Evolutionary conservation across 1,140 invertebrate species (phyloP).

Genomic region (Pachyrhynchus sulphureomaculatus): DNA sequence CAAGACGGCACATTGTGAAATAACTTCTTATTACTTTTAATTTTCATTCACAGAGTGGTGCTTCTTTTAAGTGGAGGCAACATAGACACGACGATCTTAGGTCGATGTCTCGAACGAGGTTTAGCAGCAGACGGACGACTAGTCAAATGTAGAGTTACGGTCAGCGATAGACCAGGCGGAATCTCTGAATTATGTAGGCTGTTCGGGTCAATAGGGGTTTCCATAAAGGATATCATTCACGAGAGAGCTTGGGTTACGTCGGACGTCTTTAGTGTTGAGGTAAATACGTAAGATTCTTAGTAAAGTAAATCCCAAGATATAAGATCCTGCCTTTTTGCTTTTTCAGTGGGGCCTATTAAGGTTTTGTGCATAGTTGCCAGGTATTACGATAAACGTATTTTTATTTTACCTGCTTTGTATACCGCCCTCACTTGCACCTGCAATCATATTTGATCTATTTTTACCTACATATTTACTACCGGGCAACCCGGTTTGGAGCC

Average conservation of each 20-base stretch:
- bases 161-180: slow-evolving; percentile 83
- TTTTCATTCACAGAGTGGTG: slow-evolving; percentile 77
- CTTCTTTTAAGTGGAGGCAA: slow-evolving; percentile 86
- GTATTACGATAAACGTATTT: too few species aligned
- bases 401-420: too few species aligned
- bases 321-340: too few species aligned
- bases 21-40: too few species aligned
- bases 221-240: slow-evolving; percentile 93
- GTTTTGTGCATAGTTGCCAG: too few species aligned
- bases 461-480: too few species aligned
- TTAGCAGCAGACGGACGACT: slow-evolving; percentile 85
- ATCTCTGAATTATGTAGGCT: slow-evolving; percentile 82
- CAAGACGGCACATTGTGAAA: too few species aligned
- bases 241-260: slow-evolving; percentile 88
- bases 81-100: slow-evolving; percentile 89
- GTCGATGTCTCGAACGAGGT: slow-evolving; percentile 84
- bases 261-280: slow-evolving; percentile 83
- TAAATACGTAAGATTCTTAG: slow-evolving; percentile 40
- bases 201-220: slow-evolving; percentile 76
- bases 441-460: too few species aligned
- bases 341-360: too few species aligned
- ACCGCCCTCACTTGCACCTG: too few species aligned
- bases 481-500: too few species aligned
- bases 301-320: too few species aligned
- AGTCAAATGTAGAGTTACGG: slow-evolving; percentile 82